Evolutionary conservation across 2,797 vertebrate species (phyloP).

Genomic region (Alcedo quadribrachys): DNA sequence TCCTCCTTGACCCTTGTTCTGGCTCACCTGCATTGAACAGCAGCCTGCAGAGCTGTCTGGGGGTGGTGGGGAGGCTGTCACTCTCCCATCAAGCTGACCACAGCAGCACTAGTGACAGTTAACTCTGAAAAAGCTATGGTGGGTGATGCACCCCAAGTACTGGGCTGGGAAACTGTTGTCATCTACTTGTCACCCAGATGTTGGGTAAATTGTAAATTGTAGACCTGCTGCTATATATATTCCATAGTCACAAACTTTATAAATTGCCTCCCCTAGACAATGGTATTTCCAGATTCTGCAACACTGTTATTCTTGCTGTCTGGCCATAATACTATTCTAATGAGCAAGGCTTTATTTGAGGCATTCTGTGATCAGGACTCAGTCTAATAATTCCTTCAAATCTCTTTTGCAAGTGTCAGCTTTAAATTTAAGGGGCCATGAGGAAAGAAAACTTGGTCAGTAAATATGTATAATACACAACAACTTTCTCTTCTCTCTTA

Average conservation of each 20-base stretch:
- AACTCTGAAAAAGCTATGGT: neutral
- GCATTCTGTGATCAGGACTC: neutral
- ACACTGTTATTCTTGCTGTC: neutral
- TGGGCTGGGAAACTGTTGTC: neutral
- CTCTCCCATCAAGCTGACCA: neutral
- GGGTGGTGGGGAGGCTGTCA: neutral
- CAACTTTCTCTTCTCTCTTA: neutral
- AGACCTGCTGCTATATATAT: neutral
- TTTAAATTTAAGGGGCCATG: neutral
- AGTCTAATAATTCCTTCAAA: neutral
- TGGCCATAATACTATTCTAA: neutral
- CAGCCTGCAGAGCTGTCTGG: neutral
- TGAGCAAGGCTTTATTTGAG: neutral
- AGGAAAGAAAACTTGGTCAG: neutral
- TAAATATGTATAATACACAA: rapidly evolving
- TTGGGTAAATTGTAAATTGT: neutral
- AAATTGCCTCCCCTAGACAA: neutral
- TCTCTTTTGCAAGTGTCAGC: neutral
- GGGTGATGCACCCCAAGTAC: neutral
- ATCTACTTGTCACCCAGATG: neutral
- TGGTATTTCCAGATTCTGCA: neutral
- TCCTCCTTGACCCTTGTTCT: neutral
- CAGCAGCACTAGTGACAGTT: neutral
- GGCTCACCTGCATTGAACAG: slow-evolving; percentile 1
- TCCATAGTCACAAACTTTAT: neutral